Base-by-base conservation (phyloP, 2,797 vertebrate genomes). In the Lindbergichthys nudifrons region DNA sequence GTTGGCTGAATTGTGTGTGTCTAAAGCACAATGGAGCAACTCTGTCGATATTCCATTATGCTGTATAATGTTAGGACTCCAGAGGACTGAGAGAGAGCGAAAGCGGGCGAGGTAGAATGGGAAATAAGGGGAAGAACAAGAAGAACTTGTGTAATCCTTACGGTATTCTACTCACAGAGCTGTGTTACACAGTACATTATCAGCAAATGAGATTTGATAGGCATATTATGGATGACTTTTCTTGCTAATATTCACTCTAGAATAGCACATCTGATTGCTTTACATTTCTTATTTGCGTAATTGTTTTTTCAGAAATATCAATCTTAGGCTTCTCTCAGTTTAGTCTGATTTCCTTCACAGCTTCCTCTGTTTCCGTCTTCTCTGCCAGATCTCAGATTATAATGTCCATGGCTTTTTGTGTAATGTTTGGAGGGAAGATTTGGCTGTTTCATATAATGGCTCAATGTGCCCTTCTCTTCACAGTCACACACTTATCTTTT, bases 11-110 rank as follows among this genome's bases (percentile, higher is more conserved):
- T 54, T 61, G 82, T 82, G 69, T 87, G 73, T 65, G 70, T 86
- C 83, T 86, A 77, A 91, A 90, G 75, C 79, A 87, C 85, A 88
- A 82, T 79, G 61, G 53, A 86, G 84, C 26, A 43, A 63, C 79
- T 77, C 67, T 77, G 89, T 89, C 87, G 83, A 92, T 90, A 91
- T 90, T 88, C 80, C 79, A 90, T 90, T 90, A 88, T 87, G 79
- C 70, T 79, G 71, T 83, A 79, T 87, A 89, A 89, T 90, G 88
- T 81, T 88, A 73, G 65, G 80, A 47, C 82, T 83, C 81, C 50
- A 45, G 86, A 84, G 89, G 80, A 70, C 82, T 58, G 68, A 76
- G 69, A 71, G 36, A 59, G 74, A 79, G 73, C 39, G 57, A 70
- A 65, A 69, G 64, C 7, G 3, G 57, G 41, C 84, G 79, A 85